These are phyloP conservation scores for Columba guinea DNA, from an alignment of 2,797 vertebrate species.

Conservation along the genomic window DNA sequence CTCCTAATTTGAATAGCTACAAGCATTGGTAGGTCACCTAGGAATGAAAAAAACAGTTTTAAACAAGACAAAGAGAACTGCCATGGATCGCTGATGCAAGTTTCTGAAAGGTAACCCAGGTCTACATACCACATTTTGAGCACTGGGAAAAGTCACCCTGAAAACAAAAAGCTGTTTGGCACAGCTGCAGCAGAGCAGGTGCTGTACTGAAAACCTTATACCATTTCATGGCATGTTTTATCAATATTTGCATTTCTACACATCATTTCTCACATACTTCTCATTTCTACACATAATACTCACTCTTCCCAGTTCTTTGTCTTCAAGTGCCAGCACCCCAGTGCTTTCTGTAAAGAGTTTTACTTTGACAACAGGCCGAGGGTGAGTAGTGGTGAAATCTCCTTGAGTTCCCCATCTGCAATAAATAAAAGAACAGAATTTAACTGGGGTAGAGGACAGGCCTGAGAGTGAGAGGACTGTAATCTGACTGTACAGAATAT, in stretches of 20 bases:
- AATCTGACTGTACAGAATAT: background rate
- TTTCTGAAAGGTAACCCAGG: background rate
- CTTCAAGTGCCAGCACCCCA: conserved; percentile 88
- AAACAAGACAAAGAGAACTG: background rate
- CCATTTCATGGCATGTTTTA: background rate
- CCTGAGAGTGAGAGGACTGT: background rate
- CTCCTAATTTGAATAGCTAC: background rate
- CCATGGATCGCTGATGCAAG: background rate
- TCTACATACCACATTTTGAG: background rate
- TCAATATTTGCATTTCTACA: background rate
- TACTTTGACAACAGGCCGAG: conserved; percentile 95
- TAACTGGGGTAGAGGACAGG: background rate
- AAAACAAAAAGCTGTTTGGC: background rate
- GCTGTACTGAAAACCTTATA: background rate
- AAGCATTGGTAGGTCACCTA: background rate
- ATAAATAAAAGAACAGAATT: conserved; percentile 58
- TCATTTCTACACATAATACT: conserved; percentile 49
- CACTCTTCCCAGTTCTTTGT: conserved; percentile 96
- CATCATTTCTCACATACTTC: background rate
- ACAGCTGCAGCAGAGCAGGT: background rate
- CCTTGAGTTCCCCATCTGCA: conserved; percentile 98
- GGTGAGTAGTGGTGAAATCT: conserved; percentile 94
- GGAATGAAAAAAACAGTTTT: background rate
- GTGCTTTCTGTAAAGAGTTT: conserved; percentile 98
- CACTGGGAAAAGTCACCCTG: background rate